Evolutionary conservation across 2,797 vertebrate species (phyloP), one percentile per base, ranked within the genome.

Genomic region (Leptatherina wallacei): DNA sequence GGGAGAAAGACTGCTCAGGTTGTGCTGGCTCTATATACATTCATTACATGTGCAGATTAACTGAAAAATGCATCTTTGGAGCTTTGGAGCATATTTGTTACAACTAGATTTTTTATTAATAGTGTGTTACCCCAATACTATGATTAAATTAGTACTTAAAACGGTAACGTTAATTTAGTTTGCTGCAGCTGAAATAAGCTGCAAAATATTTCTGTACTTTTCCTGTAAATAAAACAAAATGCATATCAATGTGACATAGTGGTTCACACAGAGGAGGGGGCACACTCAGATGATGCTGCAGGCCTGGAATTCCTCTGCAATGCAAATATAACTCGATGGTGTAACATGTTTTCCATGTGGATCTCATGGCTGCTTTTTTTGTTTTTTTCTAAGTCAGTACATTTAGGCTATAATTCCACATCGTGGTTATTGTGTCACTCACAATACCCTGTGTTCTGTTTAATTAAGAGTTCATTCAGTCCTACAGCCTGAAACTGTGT

Each of bases 401-500:
- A 65, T 71, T 58, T 27, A 63, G 20, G 56, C 74, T 35, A 14
- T 40, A 51, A 24, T 74, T 70, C 60, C 52, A 65, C 70, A 44
- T 57, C 35, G 47, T 61, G 54, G 60, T 59, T 22, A 61, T 84
- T 55, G 64, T 73, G 40, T 84, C 54, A 36, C 61, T 65, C 72
- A 83, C 85, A 86, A 80, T 75, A 64, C 54, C 71, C 81, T 74
- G 66, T 68, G 90, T 88, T 89, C 82, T 67, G 85, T 79, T 93
- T 91, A 88, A 94, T 95, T 90, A 91, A 89, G 81, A 81, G 82
- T 93, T 91, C 85, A 91, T 93, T 90, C 82, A 81, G 79, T 92
- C 85, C 84, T 70, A 76, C 67, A n/a, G 85, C 77, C 84, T 85
- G 76, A 85, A 93, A 92, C 91, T 93, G 90, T 93, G 93, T 90